Percentiles rank a stretch among this genome's conserved stretches.
Evolutionary conservation across 2,888 invertebrate genomes (phyloP).

Genomic region (Alcis repandata): DNA sequence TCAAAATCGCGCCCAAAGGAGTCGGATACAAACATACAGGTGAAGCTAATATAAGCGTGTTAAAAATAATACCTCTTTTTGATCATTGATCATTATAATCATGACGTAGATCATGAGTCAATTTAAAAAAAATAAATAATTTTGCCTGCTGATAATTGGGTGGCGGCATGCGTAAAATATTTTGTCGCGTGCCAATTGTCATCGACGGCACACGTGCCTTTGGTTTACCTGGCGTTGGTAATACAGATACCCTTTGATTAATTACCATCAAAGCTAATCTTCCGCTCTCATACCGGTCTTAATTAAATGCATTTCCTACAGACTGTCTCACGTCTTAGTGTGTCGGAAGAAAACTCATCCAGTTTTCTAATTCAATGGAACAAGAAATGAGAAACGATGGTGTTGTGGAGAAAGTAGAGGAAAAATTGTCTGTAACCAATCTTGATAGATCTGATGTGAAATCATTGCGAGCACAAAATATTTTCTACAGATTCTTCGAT

Average conservation of each 20-base stretch:
- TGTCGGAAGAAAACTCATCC: conserved; percentile 65
- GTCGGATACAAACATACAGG: too few species aligned
- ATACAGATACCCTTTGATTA: conserved; percentile 22
- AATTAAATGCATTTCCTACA: conserved; percentile 66
- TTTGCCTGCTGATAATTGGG: too few species aligned
- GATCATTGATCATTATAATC: too few species aligned
- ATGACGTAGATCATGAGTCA: too few species aligned
- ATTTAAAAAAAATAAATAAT: too few species aligned
- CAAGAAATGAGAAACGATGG: conserved; percentile 50
- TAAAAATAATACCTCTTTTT: too few species aligned
- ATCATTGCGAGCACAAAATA: not conserved
- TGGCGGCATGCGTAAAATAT: too few species aligned
- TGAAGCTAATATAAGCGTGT: too few species aligned
- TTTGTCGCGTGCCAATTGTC: too few species aligned
- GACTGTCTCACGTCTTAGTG: conserved; percentile 61
- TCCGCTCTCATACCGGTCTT: conserved; percentile 60
- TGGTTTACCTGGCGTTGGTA: too few species aligned
- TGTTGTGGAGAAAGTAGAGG: conserved; percentile 31
- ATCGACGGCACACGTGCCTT: too few species aligned
- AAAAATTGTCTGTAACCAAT: conserved; percentile 33
- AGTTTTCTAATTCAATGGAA: conserved; percentile 61
- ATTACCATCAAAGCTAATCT: conserved; percentile 48
- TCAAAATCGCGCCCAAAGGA: too few species aligned
- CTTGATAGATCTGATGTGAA: conserved; percentile 21
- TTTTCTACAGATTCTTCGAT: not conserved